Conservation (phyloP, 2,888 invertebrate species). For the Sturmia bella region DNA sequence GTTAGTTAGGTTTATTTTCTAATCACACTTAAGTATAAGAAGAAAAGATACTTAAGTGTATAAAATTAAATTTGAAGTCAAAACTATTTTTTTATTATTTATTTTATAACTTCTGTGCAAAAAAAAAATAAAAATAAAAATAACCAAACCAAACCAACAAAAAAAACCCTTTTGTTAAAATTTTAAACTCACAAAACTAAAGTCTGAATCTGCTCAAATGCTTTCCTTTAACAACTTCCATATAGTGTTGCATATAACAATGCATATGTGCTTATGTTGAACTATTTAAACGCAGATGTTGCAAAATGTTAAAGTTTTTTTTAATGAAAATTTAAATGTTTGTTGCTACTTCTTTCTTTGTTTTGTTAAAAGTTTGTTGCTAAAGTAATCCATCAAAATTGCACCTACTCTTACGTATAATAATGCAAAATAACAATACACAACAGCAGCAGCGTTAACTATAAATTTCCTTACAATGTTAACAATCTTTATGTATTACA, state of each 20-base stretch:
- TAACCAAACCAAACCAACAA: neutral
- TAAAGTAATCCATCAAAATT: conserved; percentile 81
- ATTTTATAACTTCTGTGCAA: no score
- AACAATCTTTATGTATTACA: conserved; percentile 35
- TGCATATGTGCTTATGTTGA: conserved; percentile 31
- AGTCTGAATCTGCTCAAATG: neutral
- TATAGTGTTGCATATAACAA: conserved; percentile 23
- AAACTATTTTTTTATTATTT: no score
- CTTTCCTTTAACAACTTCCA: conserved; percentile 36
- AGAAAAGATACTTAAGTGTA: no score
- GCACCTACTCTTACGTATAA: conserved; percentile 77
- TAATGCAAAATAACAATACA: conserved; percentile 46
- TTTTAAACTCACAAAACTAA: conserved; percentile 21
- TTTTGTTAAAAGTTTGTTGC: conserved; percentile 65
- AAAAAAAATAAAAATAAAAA: no score
- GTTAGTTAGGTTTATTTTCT: no score
- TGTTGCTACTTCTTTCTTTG: conserved; percentile 51
- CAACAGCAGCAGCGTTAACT: conserved; percentile 40
- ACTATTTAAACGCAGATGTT: conserved; percentile 66
- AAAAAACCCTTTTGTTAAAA: conserved; percentile 16
- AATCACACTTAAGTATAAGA: no score
- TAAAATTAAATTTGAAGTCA: no score
- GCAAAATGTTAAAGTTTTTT: conserved; percentile 27
- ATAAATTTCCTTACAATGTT: conserved; percentile 59
- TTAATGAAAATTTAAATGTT: conserved; percentile 31